Conservation (phyloP, 2,888 invertebrate species). For the Trichogramma evanescens region DNA sequence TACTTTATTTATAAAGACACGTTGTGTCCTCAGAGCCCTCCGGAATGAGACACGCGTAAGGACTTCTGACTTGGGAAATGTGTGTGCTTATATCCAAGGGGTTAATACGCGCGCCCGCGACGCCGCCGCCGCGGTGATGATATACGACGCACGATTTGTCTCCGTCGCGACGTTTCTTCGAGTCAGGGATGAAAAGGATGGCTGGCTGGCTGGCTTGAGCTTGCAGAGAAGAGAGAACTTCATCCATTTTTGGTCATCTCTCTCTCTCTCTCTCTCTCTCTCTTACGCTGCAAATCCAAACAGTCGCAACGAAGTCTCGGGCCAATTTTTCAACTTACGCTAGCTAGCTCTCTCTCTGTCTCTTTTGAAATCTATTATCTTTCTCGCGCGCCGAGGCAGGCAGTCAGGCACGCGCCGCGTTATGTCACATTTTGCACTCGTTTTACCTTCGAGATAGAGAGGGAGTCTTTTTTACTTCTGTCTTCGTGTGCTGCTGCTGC, state of each 20-base stretch:
- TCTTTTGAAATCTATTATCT: constrained; percentile 23
- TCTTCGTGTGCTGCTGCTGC: not conserved
- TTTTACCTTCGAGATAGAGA: constrained; percentile 1
- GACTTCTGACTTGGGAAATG: no score
- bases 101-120: constrained; percentile 3
- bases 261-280: not conserved
- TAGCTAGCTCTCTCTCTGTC: not conserved
- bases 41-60: no score
- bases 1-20: no score
- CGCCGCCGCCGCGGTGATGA: constrained; percentile 8
- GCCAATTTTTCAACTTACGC: constrained; percentile 21
- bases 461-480: not conserved
- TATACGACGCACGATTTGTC: constrained; percentile 26
- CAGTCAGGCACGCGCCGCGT: not conserved
- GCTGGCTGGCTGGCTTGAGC: constrained; percentile 3
- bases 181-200: no score
- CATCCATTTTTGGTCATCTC: constrained; percentile 24
- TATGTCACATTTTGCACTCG: constrained; percentile 11
- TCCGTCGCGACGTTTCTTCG: constrained; percentile 15
- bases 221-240: constrained; percentile 6
- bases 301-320: constrained; percentile 14
- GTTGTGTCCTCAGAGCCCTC: no score
- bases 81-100: not conserved
- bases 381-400: not conserved
- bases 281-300: no score